Evolutionary conservation across 2,113 vertebrate genomes (phyloP).

Genomic region (Heterocephalus glaber): DNA sequence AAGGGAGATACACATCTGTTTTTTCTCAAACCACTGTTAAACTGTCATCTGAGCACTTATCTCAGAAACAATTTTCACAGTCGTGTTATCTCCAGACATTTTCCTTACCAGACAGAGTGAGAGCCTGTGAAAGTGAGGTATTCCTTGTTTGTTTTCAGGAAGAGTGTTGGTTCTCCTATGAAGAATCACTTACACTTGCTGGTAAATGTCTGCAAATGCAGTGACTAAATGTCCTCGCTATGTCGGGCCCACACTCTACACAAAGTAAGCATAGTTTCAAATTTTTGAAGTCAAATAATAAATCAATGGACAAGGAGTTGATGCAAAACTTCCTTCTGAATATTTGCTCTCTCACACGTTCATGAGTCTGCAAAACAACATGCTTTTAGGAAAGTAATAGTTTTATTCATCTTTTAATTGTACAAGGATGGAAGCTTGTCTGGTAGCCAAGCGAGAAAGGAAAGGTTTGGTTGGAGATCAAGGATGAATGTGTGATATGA

Average conservation of each 20-base stretch:
- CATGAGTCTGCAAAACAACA: neutral
- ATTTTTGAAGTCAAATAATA: conserved; percentile 32
- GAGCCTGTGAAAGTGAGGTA: conserved; percentile 55
- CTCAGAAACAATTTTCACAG: conserved; percentile 64
- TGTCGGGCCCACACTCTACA: fast-evolving
- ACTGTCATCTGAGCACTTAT: conserved; percentile 73
- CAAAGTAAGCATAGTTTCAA: neutral
- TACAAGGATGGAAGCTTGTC: neutral
- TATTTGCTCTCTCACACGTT: neutral
- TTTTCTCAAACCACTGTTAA: conserved; percentile 73
- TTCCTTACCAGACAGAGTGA: conserved; percentile 77
- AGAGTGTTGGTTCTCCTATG: conserved; percentile 15
- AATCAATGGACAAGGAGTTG: neutral
- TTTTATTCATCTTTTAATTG: neutral
- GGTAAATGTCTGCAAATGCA: neutral
- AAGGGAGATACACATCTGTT: conserved; percentile 72
- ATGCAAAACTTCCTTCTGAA: neutral
- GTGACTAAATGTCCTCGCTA: neutral
- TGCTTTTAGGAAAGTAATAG: neutral
- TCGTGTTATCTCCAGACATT: conserved; percentile 75
- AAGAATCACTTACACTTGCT: conserved; percentile 14
- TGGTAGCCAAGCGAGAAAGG: neutral
- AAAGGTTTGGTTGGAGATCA: neutral
- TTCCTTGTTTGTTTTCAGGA: conserved; percentile 58
- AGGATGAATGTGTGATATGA: neutral